A percentile compares a stretch with the other conserved stretches of the same genome.
Evolutionary conservation across 2,797 vertebrate genomes (phyloP).

Genomic region (Avahi laniger): DNA sequence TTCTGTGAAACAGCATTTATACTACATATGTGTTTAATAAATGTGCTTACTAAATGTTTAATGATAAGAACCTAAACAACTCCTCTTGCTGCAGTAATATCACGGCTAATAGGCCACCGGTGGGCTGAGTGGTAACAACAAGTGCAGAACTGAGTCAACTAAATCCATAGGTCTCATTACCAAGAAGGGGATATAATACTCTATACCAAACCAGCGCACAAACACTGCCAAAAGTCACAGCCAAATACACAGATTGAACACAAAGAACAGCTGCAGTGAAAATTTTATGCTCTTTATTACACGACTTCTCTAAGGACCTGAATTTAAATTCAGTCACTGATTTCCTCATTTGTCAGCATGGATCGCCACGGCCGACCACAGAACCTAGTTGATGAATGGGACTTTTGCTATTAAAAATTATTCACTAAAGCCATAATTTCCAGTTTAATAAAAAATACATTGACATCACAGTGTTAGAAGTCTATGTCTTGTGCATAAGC

Average conservation of each 20-base stretch:
- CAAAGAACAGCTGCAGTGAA: conserved; percentile 73
- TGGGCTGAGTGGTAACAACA: conserved; percentile 50
- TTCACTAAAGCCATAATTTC: conserved; percentile 47
- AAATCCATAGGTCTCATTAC: conserved; percentile 73
- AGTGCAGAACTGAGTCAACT: conserved; percentile 48
- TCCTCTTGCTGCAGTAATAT: conserved; percentile 53
- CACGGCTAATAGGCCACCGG: conserved; percentile 63
- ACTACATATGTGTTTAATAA: conserved; percentile 72
- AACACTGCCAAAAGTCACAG: conserved; percentile 71
- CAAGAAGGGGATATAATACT: conserved; percentile 66
- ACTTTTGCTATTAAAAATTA: conserved; percentile 63
- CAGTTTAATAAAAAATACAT: conserved; percentile 30
- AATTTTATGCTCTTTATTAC: conserved; percentile 65
- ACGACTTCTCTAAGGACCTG: conserved; percentile 58
- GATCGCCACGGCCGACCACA: conserved; percentile 10
- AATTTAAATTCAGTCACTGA: conserved; percentile 69
- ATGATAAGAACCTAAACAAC: conserved; percentile 68
- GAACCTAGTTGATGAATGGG: conserved; percentile 46
- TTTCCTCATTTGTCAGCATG: conserved; percentile 59
- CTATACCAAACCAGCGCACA: conserved; percentile 42
- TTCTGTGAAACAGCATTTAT: conserved; percentile 58
- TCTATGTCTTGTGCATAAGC: not conserved
- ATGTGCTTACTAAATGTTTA: conserved; percentile 70
- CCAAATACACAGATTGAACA: conserved; percentile 71
- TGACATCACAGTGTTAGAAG: not conserved